Percentiles rank a stretch among this genome's conserved stretches.
phyloP scores from a whole-genome alignment of 1,140 invertebrate genomes.

The Drosophila persimilis region DNA sequence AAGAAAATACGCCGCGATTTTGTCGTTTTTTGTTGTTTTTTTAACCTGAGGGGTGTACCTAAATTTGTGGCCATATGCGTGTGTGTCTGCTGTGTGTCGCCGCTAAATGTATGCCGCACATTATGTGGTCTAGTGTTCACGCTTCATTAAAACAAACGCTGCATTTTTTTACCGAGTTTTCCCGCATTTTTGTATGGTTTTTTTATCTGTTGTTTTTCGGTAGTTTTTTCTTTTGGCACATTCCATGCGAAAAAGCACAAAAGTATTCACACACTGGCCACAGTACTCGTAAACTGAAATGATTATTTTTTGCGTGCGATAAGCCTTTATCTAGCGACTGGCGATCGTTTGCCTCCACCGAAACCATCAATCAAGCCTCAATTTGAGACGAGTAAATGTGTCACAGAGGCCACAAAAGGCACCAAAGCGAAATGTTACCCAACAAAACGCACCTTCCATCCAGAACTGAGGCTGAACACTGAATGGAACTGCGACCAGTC shows the following conservation, averaged over 20 bases:
- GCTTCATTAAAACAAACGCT: slow-evolving; percentile 73
- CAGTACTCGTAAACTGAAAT: slow-evolving; percentile 29
- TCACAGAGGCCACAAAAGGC: slow-evolving; percentile 31
- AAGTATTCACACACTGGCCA: slow-evolving; percentile 63
- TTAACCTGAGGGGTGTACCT: slow-evolving; percentile 56
- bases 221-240: slow-evolving; percentile 26
- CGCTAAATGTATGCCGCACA: slow-evolving; percentile 73
- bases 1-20: slow-evolving; percentile 63
- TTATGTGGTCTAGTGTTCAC: slow-evolving; percentile 80
- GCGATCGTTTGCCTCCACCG: slow-evolving; percentile 36
- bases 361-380: slow-evolving; percentile 51
- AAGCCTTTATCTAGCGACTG: slow-evolving; percentile 65
- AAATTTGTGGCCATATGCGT: slow-evolving; percentile 47
- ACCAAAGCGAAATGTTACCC: slow-evolving; percentile 35
- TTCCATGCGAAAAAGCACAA: slow-evolving; percentile 28
- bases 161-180: slow-evolving; percentile 54
- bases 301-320: slow-evolving; percentile 44
- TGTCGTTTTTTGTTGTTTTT: slow-evolving; percentile 24
- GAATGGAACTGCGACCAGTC: no score
- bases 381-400: slow-evolving; percentile 42
- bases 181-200: slow-evolving; percentile 41
- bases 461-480: slow-evolving; percentile 9
- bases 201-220: slow-evolving; percentile 16
- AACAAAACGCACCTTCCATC: slow-evolving; percentile 25
- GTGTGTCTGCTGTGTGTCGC: slow-evolving; percentile 1